Base-by-base conservation (phyloP, 2,113 vertebrate species). In the Podiceps cristatus region DNA sequence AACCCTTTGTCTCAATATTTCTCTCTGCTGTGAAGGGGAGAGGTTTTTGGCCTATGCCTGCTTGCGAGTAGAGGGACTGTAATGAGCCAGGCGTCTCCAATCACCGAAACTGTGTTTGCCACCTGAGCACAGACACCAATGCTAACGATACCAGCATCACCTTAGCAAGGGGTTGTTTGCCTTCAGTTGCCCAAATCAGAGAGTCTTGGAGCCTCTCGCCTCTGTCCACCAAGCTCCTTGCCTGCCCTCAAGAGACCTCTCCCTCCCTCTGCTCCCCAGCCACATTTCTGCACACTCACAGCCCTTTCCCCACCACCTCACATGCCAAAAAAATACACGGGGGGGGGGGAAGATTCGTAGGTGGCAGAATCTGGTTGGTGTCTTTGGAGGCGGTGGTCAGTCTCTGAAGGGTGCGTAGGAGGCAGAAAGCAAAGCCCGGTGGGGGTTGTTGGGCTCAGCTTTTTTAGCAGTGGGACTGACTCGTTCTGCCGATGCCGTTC, bases 71-170 rank as follows among this genome's bases (percentile, higher is more conserved):
- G 63, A 63, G 27, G 19, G 25, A 33, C 42, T 35, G 42, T 20
- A 58, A 64, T 5, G 23, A 88, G 35, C 22, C 33, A 44, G 44
- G 31, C 4, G 0, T 50, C 58, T 45, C 22, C 33, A 20, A 13
- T 42, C 49, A 37, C 40, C 0, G 0, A 44, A 81, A 49, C 23
- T 33, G 24, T 1, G 0, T 76, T 71, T 77, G 42, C 49, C 31
- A 52, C 18, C 42, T 44, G 14, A 5, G 37, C 27, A 71, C 35
- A 76, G 37, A 49, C 42, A 40, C 52, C 29, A 42, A 4, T 25
- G 45, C 49, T 37, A 49, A 28, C 35, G 63, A 45, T 50, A 50
- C 44, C 0, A 0, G 5, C 1, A 6, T 24, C 18, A 64, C 1
- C 0, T 64, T 29, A 71, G 13, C 0, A 3, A 71, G 27, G 23